Conservation (phyloP, 92 coral and sea anemone species). For the Heteractis magnifica region DNA sequence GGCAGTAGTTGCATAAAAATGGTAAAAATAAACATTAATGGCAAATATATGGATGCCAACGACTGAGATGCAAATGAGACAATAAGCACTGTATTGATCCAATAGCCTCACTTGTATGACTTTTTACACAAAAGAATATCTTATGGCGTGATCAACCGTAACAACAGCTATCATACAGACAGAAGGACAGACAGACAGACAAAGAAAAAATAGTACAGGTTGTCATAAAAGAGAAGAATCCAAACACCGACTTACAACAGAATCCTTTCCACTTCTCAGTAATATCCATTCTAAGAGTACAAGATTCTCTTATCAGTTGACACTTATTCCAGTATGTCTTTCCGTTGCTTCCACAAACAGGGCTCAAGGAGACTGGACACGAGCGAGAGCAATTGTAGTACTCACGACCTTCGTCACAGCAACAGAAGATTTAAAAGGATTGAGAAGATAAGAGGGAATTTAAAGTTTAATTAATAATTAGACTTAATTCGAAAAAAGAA, state of each 20-base stretch:
- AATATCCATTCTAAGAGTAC: conserved; percentile 49
- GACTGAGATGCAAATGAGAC: too few species aligned
- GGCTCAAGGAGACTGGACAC: conserved; percentile 48
- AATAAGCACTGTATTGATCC: too few species aligned
- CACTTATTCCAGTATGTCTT: conserved; percentile 70
- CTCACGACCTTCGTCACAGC: conserved; percentile 6
- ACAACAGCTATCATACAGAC: not conserved
- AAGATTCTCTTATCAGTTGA: conserved; percentile 68
- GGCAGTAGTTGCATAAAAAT: not conserved
- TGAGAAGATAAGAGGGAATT: not conserved
- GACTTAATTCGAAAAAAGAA: not conserved
- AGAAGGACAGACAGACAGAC: not conserved
- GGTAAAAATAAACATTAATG: too few species aligned
- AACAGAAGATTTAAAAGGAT: not conserved
- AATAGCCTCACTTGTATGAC: too few species aligned
- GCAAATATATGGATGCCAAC: too few species aligned
- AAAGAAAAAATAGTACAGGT: not conserved
- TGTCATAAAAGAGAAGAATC: not conserved
- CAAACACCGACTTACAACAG: conserved; percentile 67
- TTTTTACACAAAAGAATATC: not conserved
- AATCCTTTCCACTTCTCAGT: conserved; percentile 62
- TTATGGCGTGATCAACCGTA: not conserved
- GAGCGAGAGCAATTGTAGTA: conserved; percentile 53
- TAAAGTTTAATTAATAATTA: not conserved
- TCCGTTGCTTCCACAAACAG: conserved; percentile 81